phyloP scores from a whole-genome alignment of 1,140 invertebrate species.

The Platyscapa corneri region DNA sequence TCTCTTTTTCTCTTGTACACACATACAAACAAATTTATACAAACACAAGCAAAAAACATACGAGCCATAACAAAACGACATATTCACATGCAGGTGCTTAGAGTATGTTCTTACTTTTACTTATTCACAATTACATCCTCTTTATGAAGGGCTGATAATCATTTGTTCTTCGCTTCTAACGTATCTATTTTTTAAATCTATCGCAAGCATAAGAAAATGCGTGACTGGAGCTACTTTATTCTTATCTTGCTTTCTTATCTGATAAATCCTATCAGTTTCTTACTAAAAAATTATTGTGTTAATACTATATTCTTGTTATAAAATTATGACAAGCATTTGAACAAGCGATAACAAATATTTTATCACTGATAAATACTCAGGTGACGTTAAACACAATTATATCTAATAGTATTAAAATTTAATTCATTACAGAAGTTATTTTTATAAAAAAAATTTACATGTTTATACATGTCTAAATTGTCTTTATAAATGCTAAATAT shows the following conservation, averaged over 20 bases:
- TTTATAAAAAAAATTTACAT: too few species aligned
- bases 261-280: slow-evolving; percentile 20
- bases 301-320: background rate
- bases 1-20: background rate
- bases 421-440: too few species aligned
- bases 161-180: too few species aligned
- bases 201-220: background rate
- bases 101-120: background rate
- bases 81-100: too few species aligned
- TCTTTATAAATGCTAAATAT: too few species aligned
- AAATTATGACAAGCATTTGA: background rate
- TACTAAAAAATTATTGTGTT: background rate
- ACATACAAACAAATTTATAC: background rate
- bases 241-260: slow-evolving; percentile 22
- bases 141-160: background rate
- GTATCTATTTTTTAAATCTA: background rate
- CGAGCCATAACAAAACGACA: too few species aligned
- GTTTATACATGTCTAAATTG: too few species aligned
- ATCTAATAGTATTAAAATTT: too few species aligned
- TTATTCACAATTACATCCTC: background rate
- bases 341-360: background rate
- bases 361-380: background rate
- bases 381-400: background rate
- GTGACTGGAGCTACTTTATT: background rate
- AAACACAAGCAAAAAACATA: too few species aligned